Percentiles rank a stretch among this genome's conserved stretches.
Evolutionary conservation across 2,888 invertebrate genomes (phyloP).

Genomic region (Chromoteleia sp.): DNA sequence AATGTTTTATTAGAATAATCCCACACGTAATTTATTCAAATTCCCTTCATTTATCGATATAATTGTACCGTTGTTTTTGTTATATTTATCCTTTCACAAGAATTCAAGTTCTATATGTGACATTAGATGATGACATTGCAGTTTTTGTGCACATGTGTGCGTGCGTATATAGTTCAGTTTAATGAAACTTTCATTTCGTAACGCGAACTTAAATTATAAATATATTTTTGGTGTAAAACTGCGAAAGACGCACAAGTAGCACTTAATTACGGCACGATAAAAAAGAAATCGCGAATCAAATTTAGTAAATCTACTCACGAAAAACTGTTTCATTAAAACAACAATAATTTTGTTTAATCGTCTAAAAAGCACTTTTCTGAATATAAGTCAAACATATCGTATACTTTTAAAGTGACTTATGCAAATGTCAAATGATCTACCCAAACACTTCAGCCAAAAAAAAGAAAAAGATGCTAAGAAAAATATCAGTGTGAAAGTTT

Average conservation of each 20-base stretch:
- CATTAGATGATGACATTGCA: slow-evolving; percentile 3
- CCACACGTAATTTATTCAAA: slow-evolving; percentile 4
- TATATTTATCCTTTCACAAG: neutral
- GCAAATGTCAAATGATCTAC: slow-evolving; percentile 14
- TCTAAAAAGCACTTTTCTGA: neutral
- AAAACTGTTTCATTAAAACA: neutral
- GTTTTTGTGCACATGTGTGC: slow-evolving; percentile 37
- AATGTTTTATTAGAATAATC: no score
- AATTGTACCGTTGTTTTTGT: neutral
- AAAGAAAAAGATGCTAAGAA: neutral
- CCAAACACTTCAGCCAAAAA: neutral
- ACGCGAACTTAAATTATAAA: neutral
- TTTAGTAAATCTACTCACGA: neutral
- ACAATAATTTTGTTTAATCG: neutral
- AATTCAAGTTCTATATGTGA: slow-evolving; percentile 2
- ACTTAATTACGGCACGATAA: slow-evolving; percentile 18
- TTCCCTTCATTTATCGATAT: neutral
- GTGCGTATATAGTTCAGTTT: slow-evolving; percentile 18
- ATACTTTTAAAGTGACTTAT: slow-evolving; percentile 1
- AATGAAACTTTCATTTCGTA: slow-evolving; percentile 18
- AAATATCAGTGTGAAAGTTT: slow-evolving; percentile 16
- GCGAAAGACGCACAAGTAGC: slow-evolving; percentile 7
- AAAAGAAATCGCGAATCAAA: slow-evolving; percentile 2
- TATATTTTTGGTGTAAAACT: slow-evolving; percentile 8
- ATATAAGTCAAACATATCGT: neutral